Evolutionary conservation across 2,113 vertebrate genomes (phyloP), one percentile per base, ranked within the genome.

Genomic region (Pyxicephalus adspersus): DNA sequence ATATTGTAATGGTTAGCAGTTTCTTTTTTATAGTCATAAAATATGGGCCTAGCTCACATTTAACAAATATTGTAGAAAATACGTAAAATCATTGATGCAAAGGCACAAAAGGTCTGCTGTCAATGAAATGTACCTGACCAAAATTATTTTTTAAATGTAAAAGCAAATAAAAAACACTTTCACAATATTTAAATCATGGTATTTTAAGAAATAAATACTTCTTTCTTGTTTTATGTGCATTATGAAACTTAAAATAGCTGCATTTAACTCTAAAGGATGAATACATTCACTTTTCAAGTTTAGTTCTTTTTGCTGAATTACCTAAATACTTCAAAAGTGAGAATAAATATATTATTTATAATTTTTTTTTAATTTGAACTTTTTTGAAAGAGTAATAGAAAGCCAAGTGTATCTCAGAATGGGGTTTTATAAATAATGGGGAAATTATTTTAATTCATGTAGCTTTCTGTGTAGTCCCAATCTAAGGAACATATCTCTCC

Each of bases 51-150:
- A 18, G 58, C 58, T 63, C 23, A 52, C 57, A 63, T 76, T 75
- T 61, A 64, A 52, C 58, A 76, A 76, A 76, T 76, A 76, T 64
- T 63, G 57, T 19, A 75, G 34, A 75, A 60, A 75, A 75, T 75
- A 75, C 63, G 57, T 26, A 23, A 76, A 63, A 50, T 50, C 58
- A 76, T 26, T 63, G 57, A 76, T 63, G 73, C 58, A 61, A 19
- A 63, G 34, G 50, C 31, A 63, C 58, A 76, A 63, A 23, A 0
- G 71, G 60, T 74, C 54, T 60, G 34, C 38, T n/a, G 22, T 74
- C 29, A 60, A 58, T 73, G 70, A 60, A 23, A 29, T 52, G 29
- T 74, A 57, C 51, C 54, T 38, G 38, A n/a, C 71, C 20, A 74
- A 74, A 38, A 74, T 73, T 20, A 60, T 38, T 74, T 60, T 74